Evolutionary conservation across 2,888 invertebrate species (phyloP).

Genomic region (Euplagia quadripunctaria): DNA sequence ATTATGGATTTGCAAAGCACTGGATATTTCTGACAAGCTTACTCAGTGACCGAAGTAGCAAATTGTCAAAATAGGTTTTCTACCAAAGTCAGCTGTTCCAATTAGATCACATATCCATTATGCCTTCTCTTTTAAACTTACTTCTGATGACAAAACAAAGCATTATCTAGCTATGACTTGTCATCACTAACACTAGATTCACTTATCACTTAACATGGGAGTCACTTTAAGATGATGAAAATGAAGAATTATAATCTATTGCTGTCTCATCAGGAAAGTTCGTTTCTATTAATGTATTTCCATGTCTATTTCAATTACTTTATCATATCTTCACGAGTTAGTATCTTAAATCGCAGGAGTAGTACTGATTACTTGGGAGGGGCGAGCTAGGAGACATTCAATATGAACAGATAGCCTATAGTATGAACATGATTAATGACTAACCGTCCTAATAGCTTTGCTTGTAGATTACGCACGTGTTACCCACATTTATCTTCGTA

Average conservation of each 20-base stretch:
- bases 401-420: conserved; percentile 28
- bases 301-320: background rate
- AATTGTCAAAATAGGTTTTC: background rate
- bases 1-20: background rate
- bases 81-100: background rate
- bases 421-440: conserved; percentile 46
- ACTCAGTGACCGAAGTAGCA: background rate
- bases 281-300: no score
- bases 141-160: background rate
- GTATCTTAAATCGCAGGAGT: background rate
- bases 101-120: background rate
- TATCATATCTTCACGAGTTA: background rate
- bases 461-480: conserved; percentile 23
- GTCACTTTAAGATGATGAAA: background rate
- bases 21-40: background rate
- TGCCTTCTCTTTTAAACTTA: background rate
- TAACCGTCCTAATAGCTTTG: conserved; percentile 35
- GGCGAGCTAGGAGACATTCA: conserved; percentile 10
- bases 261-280: background rate
- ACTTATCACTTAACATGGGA: background rate
- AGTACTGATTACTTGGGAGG: conserved; percentile 8
- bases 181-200: background rate
- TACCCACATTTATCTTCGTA: conserved; percentile 14
- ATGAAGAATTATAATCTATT: background rate
- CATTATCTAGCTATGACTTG: no score